phyloP scores from a whole-genome alignment of 1,140 invertebrate genomes.

The Oppia nitens region DNA sequence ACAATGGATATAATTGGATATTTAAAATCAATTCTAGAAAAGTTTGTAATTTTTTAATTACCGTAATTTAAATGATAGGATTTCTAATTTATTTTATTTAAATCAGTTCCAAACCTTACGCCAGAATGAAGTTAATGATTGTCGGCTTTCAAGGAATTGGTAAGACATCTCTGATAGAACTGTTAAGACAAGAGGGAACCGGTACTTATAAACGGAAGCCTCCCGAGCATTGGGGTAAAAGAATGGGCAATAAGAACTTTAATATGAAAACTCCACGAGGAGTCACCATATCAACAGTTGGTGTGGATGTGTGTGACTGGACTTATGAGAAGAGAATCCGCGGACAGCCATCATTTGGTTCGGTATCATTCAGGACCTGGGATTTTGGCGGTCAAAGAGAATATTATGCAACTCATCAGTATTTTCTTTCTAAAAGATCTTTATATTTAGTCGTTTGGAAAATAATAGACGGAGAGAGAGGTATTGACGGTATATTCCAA shows the following conservation, averaged over 20 bases:
- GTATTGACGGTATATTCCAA: conserved; percentile 71
- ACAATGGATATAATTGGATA: conserved; percentile 93
- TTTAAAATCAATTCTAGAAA: conserved; percentile 51
- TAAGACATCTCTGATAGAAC: conserved; percentile 79
- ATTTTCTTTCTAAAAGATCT: conserved; percentile 87
- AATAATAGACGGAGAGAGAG: conserved; percentile 76
- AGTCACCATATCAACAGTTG: conserved; percentile 79
- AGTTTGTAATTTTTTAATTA: conserved; percentile 29
- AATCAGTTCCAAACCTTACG: conserved; percentile 81
- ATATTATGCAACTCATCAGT: conserved; percentile 95
- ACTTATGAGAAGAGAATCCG: conserved; percentile 62
- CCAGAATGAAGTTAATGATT: conserved; percentile 92
- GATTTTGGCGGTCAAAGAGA: conserved; percentile 90
- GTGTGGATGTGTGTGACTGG: conserved; percentile 92
- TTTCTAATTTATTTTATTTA: conserved; percentile 33
- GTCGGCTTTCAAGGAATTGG: conserved; percentile 85
- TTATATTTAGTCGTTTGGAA: conserved; percentile 91
- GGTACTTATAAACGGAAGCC: conserved; percentile 52
- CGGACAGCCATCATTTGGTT: conserved; percentile 52
- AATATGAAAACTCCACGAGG: conserved; percentile 53
- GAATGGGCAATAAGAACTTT: conserved; percentile 74
- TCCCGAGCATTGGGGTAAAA: conserved; percentile 76
- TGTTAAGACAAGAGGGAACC: conserved; percentile 65
- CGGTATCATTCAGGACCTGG: conserved; percentile 94
- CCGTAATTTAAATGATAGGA: background rate